Evolutionary conservation across 2,113 vertebrate species (phyloP).

Genomic region (Corythornis cristatus): DNA sequence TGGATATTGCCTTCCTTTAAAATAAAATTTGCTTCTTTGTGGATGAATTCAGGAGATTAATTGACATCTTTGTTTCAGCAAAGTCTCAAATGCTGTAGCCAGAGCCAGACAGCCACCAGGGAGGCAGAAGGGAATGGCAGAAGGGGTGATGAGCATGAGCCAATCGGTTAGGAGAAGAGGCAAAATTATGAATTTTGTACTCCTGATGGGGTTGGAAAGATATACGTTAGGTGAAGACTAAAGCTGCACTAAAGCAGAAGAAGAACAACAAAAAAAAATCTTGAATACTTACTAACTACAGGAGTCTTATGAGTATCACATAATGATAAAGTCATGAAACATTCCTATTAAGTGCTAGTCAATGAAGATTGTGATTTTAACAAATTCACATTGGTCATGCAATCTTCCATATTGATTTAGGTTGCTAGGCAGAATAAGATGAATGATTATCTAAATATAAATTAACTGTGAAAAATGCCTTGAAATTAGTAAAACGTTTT

Average conservation of each 20-base stretch:
- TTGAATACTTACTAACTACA: neutral
- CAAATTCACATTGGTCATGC: neutral
- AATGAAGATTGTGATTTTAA: neutral
- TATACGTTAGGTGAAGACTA: neutral
- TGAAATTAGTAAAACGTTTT: neutral
- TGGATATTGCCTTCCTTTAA: neutral
- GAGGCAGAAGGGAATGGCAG: neutral
- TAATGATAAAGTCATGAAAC: neutral
- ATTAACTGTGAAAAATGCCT: neutral
- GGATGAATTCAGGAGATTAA: neutral
- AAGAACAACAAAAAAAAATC: neutral
- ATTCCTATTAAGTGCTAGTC: neutral
- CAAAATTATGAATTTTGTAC: neutral
- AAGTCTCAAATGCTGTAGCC: neutral
- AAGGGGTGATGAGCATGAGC: neutral
- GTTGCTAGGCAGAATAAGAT: neutral
- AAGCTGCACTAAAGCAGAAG: neutral
- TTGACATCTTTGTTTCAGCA: conserved; percentile 3
- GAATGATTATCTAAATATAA: neutral
- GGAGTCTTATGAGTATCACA: neutral
- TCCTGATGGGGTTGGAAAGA: neutral
- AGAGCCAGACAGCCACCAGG: neutral
- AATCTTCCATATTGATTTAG: neutral
- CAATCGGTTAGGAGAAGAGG: neutral
- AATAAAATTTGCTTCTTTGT: neutral